Percentiles rank a stretch among this genome's conserved stretches.
These are phyloP conservation scores for Oithona nana DNA, from an alignment of 2,888 invertebrate genomes.

Conservation along the genomic window DNA sequence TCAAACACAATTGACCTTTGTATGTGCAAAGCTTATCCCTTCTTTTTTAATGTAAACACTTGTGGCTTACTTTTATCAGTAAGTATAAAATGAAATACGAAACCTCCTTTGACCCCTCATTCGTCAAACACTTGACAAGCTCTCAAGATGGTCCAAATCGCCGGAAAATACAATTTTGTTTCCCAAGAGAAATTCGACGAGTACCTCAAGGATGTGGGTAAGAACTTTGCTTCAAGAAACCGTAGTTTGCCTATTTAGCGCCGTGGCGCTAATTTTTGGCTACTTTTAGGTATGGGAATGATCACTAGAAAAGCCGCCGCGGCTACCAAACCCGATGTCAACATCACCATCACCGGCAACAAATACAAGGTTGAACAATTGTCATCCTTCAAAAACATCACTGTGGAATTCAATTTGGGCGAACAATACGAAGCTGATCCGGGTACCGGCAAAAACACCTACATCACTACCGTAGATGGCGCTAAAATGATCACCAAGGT, in stretches of 20 bases:
- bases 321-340: background rate
- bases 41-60: too few species aligned
- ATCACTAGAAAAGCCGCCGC: background rate
- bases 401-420: background rate
- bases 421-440: background rate
- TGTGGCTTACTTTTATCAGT: too few species aligned
- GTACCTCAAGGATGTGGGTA: background rate
- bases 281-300: background rate
- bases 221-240: background rate
- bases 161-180: background rate
- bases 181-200: conserved; percentile 2
- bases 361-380: background rate
- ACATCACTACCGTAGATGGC: background rate
- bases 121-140: too few species aligned
- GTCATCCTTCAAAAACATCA: background rate
- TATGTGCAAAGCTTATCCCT: too few species aligned
- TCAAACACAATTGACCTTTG: too few species aligned
- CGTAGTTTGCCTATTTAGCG: background rate
- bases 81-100: too few species aligned
- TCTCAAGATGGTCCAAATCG: background rate
- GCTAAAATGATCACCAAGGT: background rate
- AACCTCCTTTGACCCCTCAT: too few species aligned
- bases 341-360: background rate
- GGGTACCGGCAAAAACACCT: background rate
- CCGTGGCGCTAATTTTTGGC: background rate